phyloP scores from a whole-genome alignment of 92 coral and sea anemone genomes.

The Siderastrea radians region DNA sequence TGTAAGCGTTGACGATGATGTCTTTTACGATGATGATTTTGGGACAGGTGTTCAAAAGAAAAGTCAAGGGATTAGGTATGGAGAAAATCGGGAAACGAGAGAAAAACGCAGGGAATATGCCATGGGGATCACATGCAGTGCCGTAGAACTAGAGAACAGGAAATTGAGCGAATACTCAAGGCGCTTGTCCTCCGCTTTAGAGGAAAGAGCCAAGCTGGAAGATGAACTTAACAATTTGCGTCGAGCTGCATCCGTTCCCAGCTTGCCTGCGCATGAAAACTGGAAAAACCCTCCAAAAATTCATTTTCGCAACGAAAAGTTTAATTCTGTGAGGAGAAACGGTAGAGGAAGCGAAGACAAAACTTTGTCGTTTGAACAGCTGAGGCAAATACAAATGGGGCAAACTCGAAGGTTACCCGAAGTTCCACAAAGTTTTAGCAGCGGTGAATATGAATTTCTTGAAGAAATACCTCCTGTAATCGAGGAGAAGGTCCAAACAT shows the following conservation, averaged over 20 bases:
- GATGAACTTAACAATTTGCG: constrained; percentile 55
- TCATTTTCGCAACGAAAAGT: constrained; percentile 25
- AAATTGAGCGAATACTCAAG: constrained; percentile 58
- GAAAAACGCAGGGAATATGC: neutral
- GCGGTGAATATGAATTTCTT: neutral
- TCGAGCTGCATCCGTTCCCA: constrained; percentile 22
- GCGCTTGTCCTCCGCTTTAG: constrained; percentile 66
- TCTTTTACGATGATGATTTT: neutral
- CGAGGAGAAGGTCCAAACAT: neutral
- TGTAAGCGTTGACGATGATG: constrained; percentile 20
- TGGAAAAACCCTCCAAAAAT: constrained; percentile 16
- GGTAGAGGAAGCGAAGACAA: neutral
- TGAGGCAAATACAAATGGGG: neutral
- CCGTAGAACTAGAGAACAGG: constrained; percentile 38
- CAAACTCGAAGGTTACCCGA: constrained; percentile 35
- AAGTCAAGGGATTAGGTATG: neutral
- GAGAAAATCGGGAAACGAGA: neutral
- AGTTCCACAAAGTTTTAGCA: neutral
- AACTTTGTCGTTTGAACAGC: neutral
- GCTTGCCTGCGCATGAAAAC: constrained; percentile 7
- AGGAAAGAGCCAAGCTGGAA: constrained; percentile 75
- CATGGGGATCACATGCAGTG: constrained; percentile 1
- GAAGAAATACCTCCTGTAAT: neutral
- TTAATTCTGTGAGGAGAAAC: constrained; percentile 24
- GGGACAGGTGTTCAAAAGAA: neutral